Conservation (phyloP, 2,797 vertebrate genomes). For the Heteromormyrus szaboi region DNA sequence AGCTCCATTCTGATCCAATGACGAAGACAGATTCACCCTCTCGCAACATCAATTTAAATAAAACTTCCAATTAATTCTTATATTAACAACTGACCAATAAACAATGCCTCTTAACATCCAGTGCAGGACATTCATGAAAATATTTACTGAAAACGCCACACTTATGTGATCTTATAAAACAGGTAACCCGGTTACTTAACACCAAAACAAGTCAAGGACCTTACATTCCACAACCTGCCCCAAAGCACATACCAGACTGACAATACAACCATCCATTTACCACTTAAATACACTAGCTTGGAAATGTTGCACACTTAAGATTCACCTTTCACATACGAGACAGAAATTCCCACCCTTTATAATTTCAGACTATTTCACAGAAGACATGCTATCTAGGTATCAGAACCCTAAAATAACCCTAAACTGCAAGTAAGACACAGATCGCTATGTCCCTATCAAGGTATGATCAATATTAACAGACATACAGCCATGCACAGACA, state of each 20-base stretch:
- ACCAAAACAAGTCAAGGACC: neutral
- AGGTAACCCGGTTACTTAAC: neutral
- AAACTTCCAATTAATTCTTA: neutral
- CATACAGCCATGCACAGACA: neutral
- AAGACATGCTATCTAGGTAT: neutral
- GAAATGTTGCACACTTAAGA: neutral
- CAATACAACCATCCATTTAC: neutral
- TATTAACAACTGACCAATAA: neutral
- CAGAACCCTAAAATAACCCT: neutral
- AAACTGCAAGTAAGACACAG: neutral
- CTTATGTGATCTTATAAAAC: neutral
- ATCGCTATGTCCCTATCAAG: neutral
- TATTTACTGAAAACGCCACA: neutral
- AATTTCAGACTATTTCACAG: neutral
- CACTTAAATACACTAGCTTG: neutral
- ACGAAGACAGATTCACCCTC: neutral
- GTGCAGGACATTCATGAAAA: neutral
- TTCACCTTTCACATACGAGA: neutral
- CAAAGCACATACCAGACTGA: neutral
- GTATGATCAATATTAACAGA: neutral
- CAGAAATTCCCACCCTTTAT: neutral
- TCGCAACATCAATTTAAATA: neutral
- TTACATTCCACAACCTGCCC: neutral
- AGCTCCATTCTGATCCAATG: neutral
- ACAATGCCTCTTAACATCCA: neutral